Base-by-base conservation (phyloP, 2,888 invertebrate species). In the Cryptocheilus praepositus region DNA sequence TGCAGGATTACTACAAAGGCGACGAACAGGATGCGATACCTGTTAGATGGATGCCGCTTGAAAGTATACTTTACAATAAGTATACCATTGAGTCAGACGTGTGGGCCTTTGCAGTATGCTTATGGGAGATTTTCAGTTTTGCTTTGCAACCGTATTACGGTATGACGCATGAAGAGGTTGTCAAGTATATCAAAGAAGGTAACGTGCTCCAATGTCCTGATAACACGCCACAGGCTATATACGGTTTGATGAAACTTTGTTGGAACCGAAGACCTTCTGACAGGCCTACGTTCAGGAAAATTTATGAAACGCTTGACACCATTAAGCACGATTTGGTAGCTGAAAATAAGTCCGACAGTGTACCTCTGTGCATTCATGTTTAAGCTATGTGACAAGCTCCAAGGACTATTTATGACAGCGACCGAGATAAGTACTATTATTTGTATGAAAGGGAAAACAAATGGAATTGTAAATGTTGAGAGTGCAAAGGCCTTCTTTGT, bases 61-160 rank as follows among this genome's bases (percentile, higher is more conserved):
- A 98, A 89, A 96, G 98, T 89, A 98, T 98, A 88, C 91, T 98
- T 61, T 98, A 97, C 88, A 98, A 98, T 89, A 97, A 97, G 89
- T 98, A 98, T 89, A 98, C 98, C 15, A 92, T 96, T 71, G 97
- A 98, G 88, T 97, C 98, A 13, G 98, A 98, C 90, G 96, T 98
- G 0, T 98, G 98, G 98, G 98, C 98, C 15, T 98, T 95, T 90
- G 98, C 98, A 60, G 96, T 98, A 18, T 96, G 97, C 84, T 90
- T 98, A 52, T 98, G 98, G 98, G 98, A 98, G 90, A 96, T 98
- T 85, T 98, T 98, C 89, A 96, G 97, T 55, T 98, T 96, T 89
- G 98, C 98, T 22, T 91, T 98, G 71, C 98, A 98, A 89, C 98
- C 98, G 8, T 98, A 98, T 86, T 98, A 96, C 88, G 98, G 98